Conservation (phyloP, 2,797 vertebrate species). For the Glossophaga mutica region DNA sequence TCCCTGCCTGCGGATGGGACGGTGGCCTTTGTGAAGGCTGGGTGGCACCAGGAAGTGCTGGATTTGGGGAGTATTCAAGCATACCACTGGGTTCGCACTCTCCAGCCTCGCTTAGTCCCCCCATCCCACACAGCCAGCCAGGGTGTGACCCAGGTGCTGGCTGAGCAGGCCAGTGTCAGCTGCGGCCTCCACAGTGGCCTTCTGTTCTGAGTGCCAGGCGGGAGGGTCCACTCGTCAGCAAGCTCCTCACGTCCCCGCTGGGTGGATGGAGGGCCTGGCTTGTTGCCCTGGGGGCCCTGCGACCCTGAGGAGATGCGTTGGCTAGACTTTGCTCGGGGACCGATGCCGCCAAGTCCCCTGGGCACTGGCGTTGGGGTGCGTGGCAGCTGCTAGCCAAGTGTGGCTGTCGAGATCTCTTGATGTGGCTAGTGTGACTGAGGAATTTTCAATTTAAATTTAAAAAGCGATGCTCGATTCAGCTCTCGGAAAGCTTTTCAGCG, state of each 20-base stretch:
- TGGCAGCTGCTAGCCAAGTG: neutral
- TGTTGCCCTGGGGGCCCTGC: neutral
- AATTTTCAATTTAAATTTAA: neutral
- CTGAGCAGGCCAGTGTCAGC: neutral
- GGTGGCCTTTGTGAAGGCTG: neutral
- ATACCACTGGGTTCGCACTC: neutral
- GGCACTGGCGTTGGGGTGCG: neutral
- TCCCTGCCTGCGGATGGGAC: neutral
- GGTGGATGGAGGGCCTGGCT: constrained; percentile 30
- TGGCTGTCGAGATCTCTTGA: neutral
- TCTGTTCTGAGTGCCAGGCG: constrained; percentile 47
- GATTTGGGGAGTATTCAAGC: neutral
- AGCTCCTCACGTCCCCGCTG: constrained; percentile 54
- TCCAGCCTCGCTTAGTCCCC: neutral
- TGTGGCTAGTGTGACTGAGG: neutral
- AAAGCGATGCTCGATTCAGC: neutral
- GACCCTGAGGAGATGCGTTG: fast-evolving
- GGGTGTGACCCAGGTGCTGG: neutral
- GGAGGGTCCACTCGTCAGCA: constrained; percentile 5
- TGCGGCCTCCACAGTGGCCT: constrained; percentile 24
- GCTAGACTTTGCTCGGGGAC: neutral
- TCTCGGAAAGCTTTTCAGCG: neutral
- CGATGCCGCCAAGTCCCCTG: fast-evolving
- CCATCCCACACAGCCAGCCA: neutral
- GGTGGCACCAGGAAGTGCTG: neutral